Conservation (phyloP, 2,888 invertebrate species). For the Nebria salina region DNA sequence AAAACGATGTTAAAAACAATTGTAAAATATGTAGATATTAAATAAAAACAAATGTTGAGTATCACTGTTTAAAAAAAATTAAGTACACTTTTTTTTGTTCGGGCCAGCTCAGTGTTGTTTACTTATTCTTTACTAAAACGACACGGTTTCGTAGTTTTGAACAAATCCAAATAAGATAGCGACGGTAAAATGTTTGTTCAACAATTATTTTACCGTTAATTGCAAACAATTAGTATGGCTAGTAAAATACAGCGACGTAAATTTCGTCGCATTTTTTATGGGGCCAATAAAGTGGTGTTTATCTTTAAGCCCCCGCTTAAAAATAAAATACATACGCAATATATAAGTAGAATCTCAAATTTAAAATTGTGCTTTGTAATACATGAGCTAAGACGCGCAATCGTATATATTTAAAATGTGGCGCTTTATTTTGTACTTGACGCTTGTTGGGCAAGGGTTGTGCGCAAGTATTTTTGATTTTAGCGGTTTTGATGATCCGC, state of each 20-base stretch:
- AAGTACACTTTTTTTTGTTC: not conserved
- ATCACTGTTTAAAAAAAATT: not conserved
- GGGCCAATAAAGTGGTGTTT: not conserved
- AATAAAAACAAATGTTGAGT: not conserved
- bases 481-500: slow-evolving; percentile 48
- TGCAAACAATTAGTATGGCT: not conserved
- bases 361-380: not conserved
- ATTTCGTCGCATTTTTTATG: slow-evolving; percentile 5
- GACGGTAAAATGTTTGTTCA: slow-evolving; percentile 25
- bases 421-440: slow-evolving; percentile 28
- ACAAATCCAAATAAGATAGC: slow-evolving; percentile 28
- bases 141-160: slow-evolving; percentile 34
- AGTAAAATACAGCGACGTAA: not conserved
- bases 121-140: slow-evolving; percentile 19
- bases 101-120: not conserved
- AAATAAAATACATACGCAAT: not conserved
- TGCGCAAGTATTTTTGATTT: slow-evolving; percentile 48
- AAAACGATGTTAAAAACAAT: too few species aligned
- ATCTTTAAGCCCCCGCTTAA: slow-evolving; percentile 7
- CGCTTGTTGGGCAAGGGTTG: slow-evolving; percentile 13
- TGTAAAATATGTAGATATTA: too few species aligned
- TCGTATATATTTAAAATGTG: slow-evolving; percentile 23
- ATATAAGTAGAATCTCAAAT: not conserved
- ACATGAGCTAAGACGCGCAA: not conserved
- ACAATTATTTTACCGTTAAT: slow-evolving; percentile 41